Conservation (phyloP, 2,797 vertebrate genomes). For the Streptopelia turtur region DNA sequence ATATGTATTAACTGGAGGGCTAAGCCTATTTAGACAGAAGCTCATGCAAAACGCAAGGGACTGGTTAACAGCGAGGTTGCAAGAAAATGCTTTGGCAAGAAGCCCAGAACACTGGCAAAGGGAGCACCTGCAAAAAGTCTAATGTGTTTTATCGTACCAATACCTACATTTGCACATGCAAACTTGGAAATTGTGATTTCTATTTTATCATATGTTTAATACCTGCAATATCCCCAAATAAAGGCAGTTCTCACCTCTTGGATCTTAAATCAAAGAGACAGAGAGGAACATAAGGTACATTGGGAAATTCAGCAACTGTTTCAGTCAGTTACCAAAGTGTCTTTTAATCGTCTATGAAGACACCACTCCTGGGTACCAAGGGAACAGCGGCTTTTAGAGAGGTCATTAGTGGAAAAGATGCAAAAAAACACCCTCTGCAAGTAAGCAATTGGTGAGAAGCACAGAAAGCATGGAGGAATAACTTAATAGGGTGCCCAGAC, state of each 20-base stretch:
- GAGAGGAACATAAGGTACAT: background rate
- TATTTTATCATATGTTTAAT: background rate
- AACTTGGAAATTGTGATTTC: background rate
- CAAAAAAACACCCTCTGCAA: background rate
- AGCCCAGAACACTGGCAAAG: slow-evolving; percentile 50
- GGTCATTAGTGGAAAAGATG: background rate
- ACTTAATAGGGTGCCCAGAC: background rate
- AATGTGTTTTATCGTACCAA: background rate
- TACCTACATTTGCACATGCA: slow-evolving; percentile 47
- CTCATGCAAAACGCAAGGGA: slow-evolving; percentile 43
- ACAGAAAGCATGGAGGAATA: background rate
- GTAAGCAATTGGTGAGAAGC: background rate
- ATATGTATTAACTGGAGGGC: slow-evolving; percentile 51
- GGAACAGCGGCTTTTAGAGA: background rate
- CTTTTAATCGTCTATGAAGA: background rate
- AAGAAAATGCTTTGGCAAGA: slow-evolving; percentile 53
- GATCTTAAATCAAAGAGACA: background rate
- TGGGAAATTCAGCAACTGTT: background rate
- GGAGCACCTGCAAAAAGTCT: slow-evolving; percentile 56
- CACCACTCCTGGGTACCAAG: background rate
- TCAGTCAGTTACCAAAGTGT: background rate
- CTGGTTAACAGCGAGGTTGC: slow-evolving; percentile 40
- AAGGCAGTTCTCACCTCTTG: background rate
- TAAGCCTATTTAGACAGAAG: slow-evolving; percentile 66
- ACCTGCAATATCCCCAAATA: background rate